Conservation (phyloP, 2,888 invertebrate genomes). For the Alentia gelatinosa region DNA sequence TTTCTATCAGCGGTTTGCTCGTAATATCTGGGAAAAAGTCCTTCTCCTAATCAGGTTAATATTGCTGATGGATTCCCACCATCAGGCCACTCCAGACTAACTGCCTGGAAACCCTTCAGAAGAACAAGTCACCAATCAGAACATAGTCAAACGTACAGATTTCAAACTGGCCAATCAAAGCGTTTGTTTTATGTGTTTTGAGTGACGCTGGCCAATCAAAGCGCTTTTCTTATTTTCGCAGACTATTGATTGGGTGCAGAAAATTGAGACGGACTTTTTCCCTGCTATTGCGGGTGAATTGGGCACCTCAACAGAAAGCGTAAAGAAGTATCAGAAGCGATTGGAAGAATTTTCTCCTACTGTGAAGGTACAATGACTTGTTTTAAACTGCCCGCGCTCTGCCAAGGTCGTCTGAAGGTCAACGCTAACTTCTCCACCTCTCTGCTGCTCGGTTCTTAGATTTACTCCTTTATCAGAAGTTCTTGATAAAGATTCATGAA, state of each 20-base stretch:
- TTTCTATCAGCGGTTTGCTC: too few relatives aligned
- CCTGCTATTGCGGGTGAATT: conserved; percentile 87
- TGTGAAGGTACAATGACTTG: conserved; percentile 74
- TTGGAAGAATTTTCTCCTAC: conserved; percentile 78
- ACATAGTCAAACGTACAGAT: too few relatives aligned
- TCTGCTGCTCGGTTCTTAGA: too few relatives aligned
- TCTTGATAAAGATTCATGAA: too few relatives aligned
- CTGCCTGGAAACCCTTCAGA: too few relatives aligned
- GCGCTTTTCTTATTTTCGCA: conserved; percentile 64
- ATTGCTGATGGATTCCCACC: too few relatives aligned
- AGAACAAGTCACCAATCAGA: too few relatives aligned
- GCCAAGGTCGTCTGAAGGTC: not conserved
- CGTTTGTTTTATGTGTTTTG: not conserved
- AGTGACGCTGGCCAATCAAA: not conserved
- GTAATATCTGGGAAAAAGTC: too few relatives aligned
- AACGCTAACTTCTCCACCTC: too few relatives aligned
- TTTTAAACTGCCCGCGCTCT: not conserved
- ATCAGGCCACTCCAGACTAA: too few relatives aligned
- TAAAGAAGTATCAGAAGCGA: conserved; percentile 74
- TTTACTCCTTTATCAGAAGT: too few relatives aligned
- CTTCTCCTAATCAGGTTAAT: too few relatives aligned
- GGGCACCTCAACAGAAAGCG: conserved; percentile 82
- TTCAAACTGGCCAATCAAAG: not conserved
- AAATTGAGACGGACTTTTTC: conserved; percentile 88
- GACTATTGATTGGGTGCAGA: conserved; percentile 80